Conservation (phyloP, 1,140 invertebrate genomes). For the Saccostrea echinata region DNA sequence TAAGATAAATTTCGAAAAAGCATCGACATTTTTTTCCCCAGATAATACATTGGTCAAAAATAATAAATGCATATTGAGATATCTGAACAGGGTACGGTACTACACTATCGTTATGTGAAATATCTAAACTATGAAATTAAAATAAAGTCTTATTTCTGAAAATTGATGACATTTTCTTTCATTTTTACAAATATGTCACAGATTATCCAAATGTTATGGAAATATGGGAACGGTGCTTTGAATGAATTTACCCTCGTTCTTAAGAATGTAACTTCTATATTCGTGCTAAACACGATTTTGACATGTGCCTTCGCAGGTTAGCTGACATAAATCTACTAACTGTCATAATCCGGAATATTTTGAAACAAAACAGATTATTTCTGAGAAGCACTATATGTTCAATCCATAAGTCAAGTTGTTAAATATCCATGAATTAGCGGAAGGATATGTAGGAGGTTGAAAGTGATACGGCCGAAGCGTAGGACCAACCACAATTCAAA, state of each 20-base stretch:
- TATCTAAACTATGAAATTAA: not conserved
- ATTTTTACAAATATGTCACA: conserved; percentile 4
- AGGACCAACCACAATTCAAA: not conserved
- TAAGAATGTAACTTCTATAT: not conserved
- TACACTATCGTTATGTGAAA: not conserved
- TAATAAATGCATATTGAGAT: no score
- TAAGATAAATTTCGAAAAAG: no score
- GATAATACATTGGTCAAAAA: no score
- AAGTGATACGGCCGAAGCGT: not conserved
- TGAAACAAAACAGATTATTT: conserved; percentile 17
- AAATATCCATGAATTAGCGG: conserved; percentile 29
- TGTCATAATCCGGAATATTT: conserved; percentile 25
- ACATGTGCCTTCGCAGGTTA: not conserved
- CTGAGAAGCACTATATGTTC: not conserved
- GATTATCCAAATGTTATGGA: not conserved
- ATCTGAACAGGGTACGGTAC: no score
- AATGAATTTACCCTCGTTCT: not conserved
- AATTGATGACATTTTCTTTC: not conserved
- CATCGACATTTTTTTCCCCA: no score
- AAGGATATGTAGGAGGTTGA: conserved; percentile 10
- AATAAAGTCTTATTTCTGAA: not conserved
- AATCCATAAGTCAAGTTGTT: conserved; percentile 25
- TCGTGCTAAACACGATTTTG: conserved; percentile 8
- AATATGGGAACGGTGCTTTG: not conserved
- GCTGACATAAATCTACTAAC: conserved; percentile 25